Conservation (phyloP, 2,113 vertebrate species). For the Hippoglossus stenolepis region DNA sequence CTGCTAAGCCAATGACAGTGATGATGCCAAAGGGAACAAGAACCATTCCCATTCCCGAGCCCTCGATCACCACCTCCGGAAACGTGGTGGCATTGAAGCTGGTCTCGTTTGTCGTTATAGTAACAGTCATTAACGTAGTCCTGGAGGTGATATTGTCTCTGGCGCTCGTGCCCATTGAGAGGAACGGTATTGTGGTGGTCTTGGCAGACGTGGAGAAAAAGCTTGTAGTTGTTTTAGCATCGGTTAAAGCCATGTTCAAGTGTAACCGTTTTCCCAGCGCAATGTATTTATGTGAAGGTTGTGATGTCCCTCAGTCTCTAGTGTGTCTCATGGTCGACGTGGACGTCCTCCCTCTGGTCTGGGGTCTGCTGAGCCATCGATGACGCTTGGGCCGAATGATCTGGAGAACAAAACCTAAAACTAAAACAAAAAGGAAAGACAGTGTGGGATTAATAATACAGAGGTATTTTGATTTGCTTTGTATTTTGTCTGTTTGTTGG, state of each 20-base stretch:
- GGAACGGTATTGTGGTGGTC: slow-evolving; percentile 54
- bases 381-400: not conserved
- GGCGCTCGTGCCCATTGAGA: slow-evolving; percentile 50
- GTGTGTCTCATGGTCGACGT: slow-evolving; percentile 25
- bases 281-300: not conserved
- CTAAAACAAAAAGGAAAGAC: not conserved
- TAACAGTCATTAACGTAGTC: slow-evolving; percentile 76
- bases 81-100: slow-evolving; percentile 89
- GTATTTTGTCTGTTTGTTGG: not conserved
- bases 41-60: slow-evolving; percentile 87
- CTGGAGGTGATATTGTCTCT: slow-evolving; percentile 74
- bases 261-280: not conserved
- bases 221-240: slow-evolving; percentile 51
- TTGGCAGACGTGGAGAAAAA: slow-evolving; percentile 64
- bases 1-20: slow-evolving; percentile 91
- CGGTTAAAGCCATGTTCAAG: slow-evolving; percentile 69
- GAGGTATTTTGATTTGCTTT: not conserved
- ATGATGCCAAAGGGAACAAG: slow-evolving; percentile 95
- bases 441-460: not conserved
- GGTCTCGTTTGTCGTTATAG: slow-evolving; percentile 85
- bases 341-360: slow-evolving; percentile 31
- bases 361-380: slow-evolving; percentile 41
- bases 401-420: not conserved
- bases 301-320: slow-evolving; percentile 39
- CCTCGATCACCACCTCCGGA: slow-evolving; percentile 78